phyloP scores from a whole-genome alignment of 2,888 invertebrate genomes.

The Malacosoma neustria region DNA sequence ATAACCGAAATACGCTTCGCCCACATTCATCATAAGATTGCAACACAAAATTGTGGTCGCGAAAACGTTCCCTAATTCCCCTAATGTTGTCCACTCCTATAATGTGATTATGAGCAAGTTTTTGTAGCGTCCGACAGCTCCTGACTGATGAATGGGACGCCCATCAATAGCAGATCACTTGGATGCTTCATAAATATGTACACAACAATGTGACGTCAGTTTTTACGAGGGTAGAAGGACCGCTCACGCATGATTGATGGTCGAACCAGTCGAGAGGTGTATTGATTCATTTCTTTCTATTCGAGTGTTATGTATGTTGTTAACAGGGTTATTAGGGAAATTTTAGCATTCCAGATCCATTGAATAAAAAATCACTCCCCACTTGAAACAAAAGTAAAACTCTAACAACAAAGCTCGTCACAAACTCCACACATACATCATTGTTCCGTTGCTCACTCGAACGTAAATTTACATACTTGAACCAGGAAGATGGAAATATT shows the following conservation, averaged over 20 bases:
- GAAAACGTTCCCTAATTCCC: constrained; percentile 13
- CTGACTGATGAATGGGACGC: constrained; percentile 51
- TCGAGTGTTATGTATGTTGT: constrained; percentile 31
- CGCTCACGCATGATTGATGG: constrained; percentile 40
- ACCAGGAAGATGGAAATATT: no score
- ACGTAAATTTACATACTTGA: no score
- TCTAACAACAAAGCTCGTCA: no score
- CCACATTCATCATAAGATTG: constrained; percentile 1
- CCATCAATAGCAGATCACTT: constrained; percentile 62
- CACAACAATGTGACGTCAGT: constrained; percentile 53
- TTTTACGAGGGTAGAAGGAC: constrained; percentile 49
- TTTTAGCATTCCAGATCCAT: not conserved
- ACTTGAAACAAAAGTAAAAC: no score
- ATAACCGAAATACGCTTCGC: not conserved
- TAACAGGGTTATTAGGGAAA: constrained; percentile 22
- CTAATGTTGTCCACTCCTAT: constrained; percentile 21
- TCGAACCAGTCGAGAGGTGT: constrained; percentile 35
- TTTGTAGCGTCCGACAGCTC: constrained; percentile 30
- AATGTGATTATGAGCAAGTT: constrained; percentile 30
- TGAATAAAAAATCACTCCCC: no score
- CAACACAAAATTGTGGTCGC: constrained; percentile 10
- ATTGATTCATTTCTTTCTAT: constrained; percentile 40
- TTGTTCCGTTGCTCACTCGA: no score
- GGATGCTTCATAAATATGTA: constrained; percentile 69
- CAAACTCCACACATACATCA: no score